These are phyloP conservation scores for Armadillidium nasatum DNA, from an alignment of 1,140 invertebrate species.

Conservation along the genomic window DNA sequence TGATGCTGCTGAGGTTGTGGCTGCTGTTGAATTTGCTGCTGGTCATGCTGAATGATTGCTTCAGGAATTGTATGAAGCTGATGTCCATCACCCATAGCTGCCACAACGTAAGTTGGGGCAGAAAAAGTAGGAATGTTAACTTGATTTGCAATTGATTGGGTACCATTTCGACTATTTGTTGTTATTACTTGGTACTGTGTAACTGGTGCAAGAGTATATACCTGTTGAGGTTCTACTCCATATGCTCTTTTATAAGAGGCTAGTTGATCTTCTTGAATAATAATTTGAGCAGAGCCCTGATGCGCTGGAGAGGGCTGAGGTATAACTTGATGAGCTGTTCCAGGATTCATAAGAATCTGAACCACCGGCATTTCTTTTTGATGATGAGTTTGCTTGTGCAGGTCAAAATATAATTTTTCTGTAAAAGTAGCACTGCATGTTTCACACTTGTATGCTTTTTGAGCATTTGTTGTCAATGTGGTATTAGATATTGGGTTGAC, in stretches of 20 bases:
- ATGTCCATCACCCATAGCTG: neutral
- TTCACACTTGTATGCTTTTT: neutral
- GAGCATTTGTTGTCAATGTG: neutral
- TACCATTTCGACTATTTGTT: neutral
- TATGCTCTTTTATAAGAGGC: neutral
- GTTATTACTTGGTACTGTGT: slow-evolving; percentile 1
- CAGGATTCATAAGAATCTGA: slow-evolving; percentile 1
- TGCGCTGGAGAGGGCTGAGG: neutral
- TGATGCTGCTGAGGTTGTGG: neutral
- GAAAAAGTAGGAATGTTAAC: neutral
- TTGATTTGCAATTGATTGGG: neutral
- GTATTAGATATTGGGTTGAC: neutral
- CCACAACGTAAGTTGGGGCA: neutral
- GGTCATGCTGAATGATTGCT: neutral
- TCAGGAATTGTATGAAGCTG: neutral
- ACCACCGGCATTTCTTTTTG: neutral
- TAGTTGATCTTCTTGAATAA: neutral
- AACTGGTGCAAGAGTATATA: slow-evolving; percentile 1
- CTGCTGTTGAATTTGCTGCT: neutral
- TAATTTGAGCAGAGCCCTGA: neutral
- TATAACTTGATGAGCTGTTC: neutral
- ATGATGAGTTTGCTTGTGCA: neutral
- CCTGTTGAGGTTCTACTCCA: neutral
- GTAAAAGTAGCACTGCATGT: neutral
- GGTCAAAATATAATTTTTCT: neutral